Percentiles rank a stretch among this genome's conserved stretches.
Evolutionary conservation across 2,888 invertebrate species (phyloP).

Genomic region (Eupithecia vulgata): DNA sequence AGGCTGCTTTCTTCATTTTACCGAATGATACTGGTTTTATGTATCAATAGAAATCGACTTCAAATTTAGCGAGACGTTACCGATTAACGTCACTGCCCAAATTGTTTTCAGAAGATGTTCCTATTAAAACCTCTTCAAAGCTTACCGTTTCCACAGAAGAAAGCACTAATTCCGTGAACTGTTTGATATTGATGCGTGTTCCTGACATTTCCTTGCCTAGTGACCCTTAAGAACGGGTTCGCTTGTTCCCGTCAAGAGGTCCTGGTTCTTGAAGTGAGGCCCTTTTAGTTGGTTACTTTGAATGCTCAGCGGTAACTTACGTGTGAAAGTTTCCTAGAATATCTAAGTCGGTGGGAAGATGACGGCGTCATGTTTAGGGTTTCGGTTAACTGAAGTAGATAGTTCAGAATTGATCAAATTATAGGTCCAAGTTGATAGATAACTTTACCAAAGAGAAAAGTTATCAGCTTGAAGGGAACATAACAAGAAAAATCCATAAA

Average conservation of each 20-base stretch:
- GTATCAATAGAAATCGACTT: too few species aligned
- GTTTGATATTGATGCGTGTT: constrained; percentile 77
- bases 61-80: too few species aligned
- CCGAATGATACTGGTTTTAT: too few species aligned
- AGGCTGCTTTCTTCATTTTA: too few species aligned
- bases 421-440: too few species aligned
- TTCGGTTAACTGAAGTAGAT: not conserved
- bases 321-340: constrained; percentile 52
- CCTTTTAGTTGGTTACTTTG: constrained; percentile 66
- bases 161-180: constrained; percentile 10
- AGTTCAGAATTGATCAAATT: too few species aligned
- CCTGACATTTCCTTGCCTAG: constrained; percentile 74
- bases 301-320: constrained; percentile 56
- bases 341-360: constrained; percentile 41
- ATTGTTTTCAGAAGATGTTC: not conserved
- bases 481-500: too few species aligned
- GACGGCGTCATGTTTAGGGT: constrained; percentile 25
- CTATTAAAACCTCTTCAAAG: not conserved
- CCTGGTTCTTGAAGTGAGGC: constrained; percentile 49
- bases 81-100: too few species aligned
- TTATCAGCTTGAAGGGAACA: too few species aligned
- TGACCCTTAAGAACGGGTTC: constrained; percentile 62
- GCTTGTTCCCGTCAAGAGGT: constrained; percentile 45
- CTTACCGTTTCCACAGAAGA: constrained; percentile 12
- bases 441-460: too few species aligned